These are phyloP conservation scores for Notothenia rossii DNA, from an alignment of 2,113 vertebrate genomes.

Conservation along the genomic window DNA sequence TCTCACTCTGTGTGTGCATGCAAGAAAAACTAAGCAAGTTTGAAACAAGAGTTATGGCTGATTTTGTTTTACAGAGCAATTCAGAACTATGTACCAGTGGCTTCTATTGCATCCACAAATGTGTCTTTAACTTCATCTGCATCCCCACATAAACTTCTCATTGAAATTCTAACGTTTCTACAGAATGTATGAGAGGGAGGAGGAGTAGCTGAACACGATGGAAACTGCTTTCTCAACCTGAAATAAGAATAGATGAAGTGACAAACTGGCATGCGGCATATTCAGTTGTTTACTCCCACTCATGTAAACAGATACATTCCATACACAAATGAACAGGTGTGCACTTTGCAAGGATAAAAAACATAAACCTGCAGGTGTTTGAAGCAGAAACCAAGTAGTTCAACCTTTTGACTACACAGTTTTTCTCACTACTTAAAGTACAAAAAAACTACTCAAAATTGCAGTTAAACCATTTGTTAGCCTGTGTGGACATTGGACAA, in stretches of 20 bases:
- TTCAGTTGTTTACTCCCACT: slow-evolving; percentile 60
- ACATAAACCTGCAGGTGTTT: slow-evolving; percentile 2
- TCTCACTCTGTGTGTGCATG: neutral
- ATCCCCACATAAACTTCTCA: neutral
- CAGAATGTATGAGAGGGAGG: neutral
- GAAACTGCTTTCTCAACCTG: slow-evolving; percentile 16
- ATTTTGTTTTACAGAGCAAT: slow-evolving; percentile 20
- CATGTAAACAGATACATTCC: slow-evolving; percentile 38
- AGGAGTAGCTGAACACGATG: neutral
- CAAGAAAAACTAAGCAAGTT: slow-evolving; percentile 22
- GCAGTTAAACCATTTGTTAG: slow-evolving; percentile 3
- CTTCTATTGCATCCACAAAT: slow-evolving; percentile 21
- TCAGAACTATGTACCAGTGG: neutral
- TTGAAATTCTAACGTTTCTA: slow-evolving; percentile 1
- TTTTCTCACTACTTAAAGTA: slow-evolving; percentile 23
- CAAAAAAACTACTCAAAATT: neutral
- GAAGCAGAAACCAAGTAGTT: neutral
- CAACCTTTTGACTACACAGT: slow-evolving; percentile 36
- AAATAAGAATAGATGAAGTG: slow-evolving; percentile 14
- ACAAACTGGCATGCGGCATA: slow-evolving; percentile 16
- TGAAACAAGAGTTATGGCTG: slow-evolving; percentile 5
- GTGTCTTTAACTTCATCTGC: slow-evolving; percentile 7
- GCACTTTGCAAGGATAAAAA: slow-evolving; percentile 37
- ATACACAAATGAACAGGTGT: slow-evolving; percentile 57
- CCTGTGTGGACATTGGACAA: neutral